A percentile compares a stretch with the other conserved stretches of the same genome.
phyloP scores from a whole-genome alignment of 2,797 vertebrate species.

The Phrynocephalus guinanensis region DNA sequence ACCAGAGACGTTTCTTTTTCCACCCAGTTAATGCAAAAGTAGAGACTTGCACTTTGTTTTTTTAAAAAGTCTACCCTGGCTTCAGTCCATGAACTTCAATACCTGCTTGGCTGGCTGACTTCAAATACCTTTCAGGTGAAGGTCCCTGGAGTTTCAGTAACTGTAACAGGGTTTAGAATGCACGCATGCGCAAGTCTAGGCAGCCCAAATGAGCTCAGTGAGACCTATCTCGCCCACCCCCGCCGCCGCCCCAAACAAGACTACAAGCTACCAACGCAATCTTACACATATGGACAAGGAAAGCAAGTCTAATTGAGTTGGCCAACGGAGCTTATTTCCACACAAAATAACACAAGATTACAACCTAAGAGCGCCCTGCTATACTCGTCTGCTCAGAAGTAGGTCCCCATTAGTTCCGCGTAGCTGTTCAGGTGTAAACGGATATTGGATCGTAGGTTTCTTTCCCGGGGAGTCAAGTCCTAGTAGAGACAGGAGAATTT shows the following conservation, averaged over 20 bases:
- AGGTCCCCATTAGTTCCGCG: background rate
- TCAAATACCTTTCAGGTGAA: background rate
- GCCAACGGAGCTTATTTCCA: too few species aligned
- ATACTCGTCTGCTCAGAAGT: too few species aligned
- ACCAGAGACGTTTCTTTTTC: background rate
- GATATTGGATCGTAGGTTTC: background rate
- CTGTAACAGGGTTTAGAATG: background rate
- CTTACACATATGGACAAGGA: too few species aligned
- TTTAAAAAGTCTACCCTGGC: background rate
- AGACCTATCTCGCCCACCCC: too few species aligned
- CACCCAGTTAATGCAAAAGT: background rate
- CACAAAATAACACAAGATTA: too few species aligned
- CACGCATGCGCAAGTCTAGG: background rate
- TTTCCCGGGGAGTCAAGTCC: background rate
- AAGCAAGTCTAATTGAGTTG: too few species aligned
- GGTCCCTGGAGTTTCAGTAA: background rate
- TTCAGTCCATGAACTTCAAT: background rate
- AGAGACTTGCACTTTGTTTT: too few species aligned
- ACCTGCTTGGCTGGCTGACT: background rate
- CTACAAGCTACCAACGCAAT: too few species aligned
- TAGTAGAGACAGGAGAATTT: background rate
- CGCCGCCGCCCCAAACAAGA: too few species aligned
- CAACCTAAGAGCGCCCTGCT: background rate
- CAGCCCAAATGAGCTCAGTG: background rate
- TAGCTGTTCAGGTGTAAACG: background rate